These are phyloP conservation scores for Toxotes jaculatrix DNA, from an alignment of 2,113 vertebrate genomes.

Conservation along the genomic window DNA sequence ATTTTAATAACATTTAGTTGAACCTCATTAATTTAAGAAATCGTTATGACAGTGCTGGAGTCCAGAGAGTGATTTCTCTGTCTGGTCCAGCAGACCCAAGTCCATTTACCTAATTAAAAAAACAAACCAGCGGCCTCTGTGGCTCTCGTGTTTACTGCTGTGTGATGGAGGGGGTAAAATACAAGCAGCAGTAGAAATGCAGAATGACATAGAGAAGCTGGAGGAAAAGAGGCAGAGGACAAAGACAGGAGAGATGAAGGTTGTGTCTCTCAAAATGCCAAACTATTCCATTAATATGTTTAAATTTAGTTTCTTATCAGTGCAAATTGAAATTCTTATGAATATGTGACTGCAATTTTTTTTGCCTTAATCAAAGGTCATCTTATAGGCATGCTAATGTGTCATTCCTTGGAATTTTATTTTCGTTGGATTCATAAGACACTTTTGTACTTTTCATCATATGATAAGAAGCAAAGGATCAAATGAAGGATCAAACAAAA, in stretches of 20 bases:
- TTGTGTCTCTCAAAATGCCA: not conserved
- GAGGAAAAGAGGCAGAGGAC: conserved; percentile 44
- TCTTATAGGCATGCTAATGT: not conserved
- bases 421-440: not conserved
- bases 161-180: conserved; percentile 61
- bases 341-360: not conserved
- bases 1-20: conserved; percentile 70
- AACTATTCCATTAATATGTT: not conserved
- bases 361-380: not conserved
- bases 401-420: not conserved
- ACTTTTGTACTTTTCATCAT: not conserved
- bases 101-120: conserved; percentile 81
- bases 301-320: not conserved
- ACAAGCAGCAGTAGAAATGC: conserved; percentile 49
- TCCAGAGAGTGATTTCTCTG: conserved; percentile 71
- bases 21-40: conserved; percentile 69
- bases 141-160: conserved; percentile 71
- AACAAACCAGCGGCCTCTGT: conserved; percentile 53
- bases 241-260: conserved; percentile 34
- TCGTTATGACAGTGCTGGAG: conserved; percentile 66
- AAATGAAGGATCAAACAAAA: not conserved
- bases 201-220: conserved; percentile 33
- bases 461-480: not conserved
- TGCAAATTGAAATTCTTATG: not conserved
- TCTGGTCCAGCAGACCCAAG: conserved; percentile 70